These are phyloP conservation scores for Xestia rhomboidea DNA, from an alignment of 2,888 invertebrate species.

Conservation along the genomic window DNA sequence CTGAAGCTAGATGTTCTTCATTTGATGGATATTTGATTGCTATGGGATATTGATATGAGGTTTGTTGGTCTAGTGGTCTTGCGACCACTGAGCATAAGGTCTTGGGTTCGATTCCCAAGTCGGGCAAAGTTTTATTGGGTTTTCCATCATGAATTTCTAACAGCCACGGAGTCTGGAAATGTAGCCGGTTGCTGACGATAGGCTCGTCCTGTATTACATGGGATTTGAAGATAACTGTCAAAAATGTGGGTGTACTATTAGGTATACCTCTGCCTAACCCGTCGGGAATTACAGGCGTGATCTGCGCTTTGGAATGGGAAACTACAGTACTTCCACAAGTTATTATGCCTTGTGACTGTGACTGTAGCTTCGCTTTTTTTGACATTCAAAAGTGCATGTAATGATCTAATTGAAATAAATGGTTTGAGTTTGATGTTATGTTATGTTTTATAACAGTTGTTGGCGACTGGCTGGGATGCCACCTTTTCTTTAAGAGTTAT, in stretches of 20 bases:
- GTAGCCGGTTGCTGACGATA: not conserved
- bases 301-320: no score
- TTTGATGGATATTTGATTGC: slow-evolving; percentile 1
- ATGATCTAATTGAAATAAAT: no score
- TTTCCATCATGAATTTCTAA: not conserved
- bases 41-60: not conserved
- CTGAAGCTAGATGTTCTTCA: not conserved
- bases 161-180: not conserved
- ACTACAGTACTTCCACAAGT: no score
- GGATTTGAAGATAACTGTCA: not conserved
- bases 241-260: not conserved
- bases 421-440: no score
- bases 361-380: no score
- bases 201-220: not conserved
- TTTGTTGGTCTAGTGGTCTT: not conserved
- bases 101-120: not conserved
- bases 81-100: not conserved
- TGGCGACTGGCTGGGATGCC: no score
- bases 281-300: no score
- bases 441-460: not conserved
- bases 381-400: no score
- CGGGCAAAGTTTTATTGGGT: not conserved
- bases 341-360: no score
- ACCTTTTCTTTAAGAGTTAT: no score
- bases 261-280: no score